Evolutionary conservation across 2,888 invertebrate genomes (phyloP).

Genomic region (Zygothrica quintamaculata): DNA sequence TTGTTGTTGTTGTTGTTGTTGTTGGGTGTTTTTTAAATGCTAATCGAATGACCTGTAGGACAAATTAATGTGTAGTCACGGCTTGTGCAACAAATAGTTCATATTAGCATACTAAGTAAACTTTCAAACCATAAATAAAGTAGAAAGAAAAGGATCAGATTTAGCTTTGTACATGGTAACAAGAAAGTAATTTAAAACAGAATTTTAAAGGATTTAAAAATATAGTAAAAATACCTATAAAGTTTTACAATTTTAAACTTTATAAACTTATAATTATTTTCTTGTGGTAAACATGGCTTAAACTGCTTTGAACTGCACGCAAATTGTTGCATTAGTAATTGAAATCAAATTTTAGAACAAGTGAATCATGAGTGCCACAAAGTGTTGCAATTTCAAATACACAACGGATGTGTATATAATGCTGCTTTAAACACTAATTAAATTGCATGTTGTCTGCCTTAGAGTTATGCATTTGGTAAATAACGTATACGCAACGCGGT

Average conservation of each 20-base stretch:
- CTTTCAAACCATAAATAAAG: neutral
- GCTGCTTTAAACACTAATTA: constrained; percentile 57
- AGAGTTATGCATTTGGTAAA: constrained; percentile 41
- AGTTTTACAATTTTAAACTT: too few species aligned
- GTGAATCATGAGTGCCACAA: neutral
- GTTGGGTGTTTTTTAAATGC: constrained; percentile 31
- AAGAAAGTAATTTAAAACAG: too few species aligned
- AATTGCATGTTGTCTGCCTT: constrained; percentile 38
- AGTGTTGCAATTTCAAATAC: neutral
- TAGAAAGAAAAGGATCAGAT: too few species aligned
- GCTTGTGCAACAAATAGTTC: neutral
- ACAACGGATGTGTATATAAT: neutral
- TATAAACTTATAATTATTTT: too few species aligned
- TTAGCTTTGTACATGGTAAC: too few species aligned
- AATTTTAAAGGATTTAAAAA: too few species aligned
- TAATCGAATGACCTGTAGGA: constrained; percentile 56
- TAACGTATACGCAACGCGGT: constrained; percentile 43
- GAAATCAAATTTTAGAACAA: neutral
- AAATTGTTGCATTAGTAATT: neutral
- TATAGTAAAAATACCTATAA: too few species aligned
- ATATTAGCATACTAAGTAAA: constrained; percentile 11
- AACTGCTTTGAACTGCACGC: too few species aligned
- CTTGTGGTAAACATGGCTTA: too few species aligned
- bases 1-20: constrained; percentile 10
- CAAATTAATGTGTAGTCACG: constrained; percentile 10